These are phyloP conservation scores for Priocnemis perturbator DNA, from an alignment of 2,888 invertebrate genomes.

Conservation along the genomic window DNA sequence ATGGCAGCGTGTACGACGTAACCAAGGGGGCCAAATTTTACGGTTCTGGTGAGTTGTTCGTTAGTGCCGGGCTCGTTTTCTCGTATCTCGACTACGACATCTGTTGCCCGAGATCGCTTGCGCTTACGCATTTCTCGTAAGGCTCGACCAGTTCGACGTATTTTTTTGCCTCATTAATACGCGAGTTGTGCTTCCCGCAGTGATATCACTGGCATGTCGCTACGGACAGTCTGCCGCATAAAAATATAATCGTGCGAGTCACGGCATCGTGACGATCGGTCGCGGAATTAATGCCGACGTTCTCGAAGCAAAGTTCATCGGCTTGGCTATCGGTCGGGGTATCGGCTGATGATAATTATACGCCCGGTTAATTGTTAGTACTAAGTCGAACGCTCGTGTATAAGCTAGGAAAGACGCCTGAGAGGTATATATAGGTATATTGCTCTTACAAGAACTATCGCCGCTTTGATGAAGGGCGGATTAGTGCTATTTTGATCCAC, in stretches of 20 bases:
- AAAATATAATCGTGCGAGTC: slow-evolving; percentile 28
- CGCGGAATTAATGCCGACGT: slow-evolving; percentile 7
- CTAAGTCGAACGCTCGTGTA: too few relatives aligned
- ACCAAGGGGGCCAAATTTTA: slow-evolving; percentile 94
- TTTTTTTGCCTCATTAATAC: too few relatives aligned
- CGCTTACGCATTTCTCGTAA: not conserved
- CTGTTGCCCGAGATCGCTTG: not conserved
- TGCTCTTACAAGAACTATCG: too few relatives aligned
- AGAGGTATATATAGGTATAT: too few relatives aligned
- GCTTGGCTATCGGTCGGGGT: too few relatives aligned
- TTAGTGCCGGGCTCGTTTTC: not conserved
- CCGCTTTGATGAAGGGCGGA: too few relatives aligned
- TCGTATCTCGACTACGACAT: not conserved
- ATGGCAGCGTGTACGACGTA: slow-evolving; percentile 96
- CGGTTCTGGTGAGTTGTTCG: slow-evolving; percentile 87
- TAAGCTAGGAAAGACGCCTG: too few relatives aligned
- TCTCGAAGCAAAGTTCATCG: not conserved
- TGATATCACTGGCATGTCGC: slow-evolving; percentile 10
- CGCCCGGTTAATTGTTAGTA: too few relatives aligned
- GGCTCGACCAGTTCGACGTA: not conserved
- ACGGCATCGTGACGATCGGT: slow-evolving; percentile 16
- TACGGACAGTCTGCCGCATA: not conserved
- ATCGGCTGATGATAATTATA: too few relatives aligned
- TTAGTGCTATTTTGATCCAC: too few relatives aligned
- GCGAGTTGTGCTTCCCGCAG: not conserved